These are phyloP conservation scores for Calliopsis andreniformis DNA, from an alignment of 1,140 invertebrate species.

Conservation along the genomic window DNA sequence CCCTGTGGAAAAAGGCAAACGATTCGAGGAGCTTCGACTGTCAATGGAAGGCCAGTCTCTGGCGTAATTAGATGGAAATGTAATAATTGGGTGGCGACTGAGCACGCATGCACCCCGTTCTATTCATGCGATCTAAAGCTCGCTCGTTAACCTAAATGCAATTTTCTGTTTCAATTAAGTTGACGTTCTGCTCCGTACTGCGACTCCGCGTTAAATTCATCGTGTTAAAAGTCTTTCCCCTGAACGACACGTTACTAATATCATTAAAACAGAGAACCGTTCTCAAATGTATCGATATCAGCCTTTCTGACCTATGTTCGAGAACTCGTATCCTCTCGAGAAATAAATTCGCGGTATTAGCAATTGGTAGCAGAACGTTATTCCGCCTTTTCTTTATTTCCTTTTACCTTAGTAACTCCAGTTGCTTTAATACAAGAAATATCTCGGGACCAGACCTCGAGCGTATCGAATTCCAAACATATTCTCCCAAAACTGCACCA, in stretches of 20 bases:
- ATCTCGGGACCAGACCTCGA: background rate
- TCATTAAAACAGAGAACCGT: background rate
- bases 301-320: too few species aligned
- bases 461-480: background rate
- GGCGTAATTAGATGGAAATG: slow-evolving; percentile 23
- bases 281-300: background rate
- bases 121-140: slow-evolving; percentile 9
- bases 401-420: too few species aligned
- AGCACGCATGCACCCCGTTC: background rate
- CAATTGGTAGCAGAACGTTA: too few species aligned
- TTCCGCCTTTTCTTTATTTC: too few species aligned
- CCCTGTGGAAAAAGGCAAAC: background rate
- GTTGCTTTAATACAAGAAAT: too few species aligned
- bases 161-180: slow-evolving; percentile 29
- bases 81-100: background rate
- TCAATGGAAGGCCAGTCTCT: background rate
- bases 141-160: slow-evolving; percentile 25
- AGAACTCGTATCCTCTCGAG: too few species aligned
- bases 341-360: too few species aligned
- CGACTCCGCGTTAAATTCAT: background rate
- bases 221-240: slow-evolving; percentile 9
- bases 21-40: slow-evolving; percentile 3
- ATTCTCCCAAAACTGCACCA: background rate
- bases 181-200: background rate
- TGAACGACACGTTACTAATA: background rate